phyloP scores from a whole-genome alignment of 2,113 vertebrate species.

The Pomatorhinus ruficollis region DNA sequence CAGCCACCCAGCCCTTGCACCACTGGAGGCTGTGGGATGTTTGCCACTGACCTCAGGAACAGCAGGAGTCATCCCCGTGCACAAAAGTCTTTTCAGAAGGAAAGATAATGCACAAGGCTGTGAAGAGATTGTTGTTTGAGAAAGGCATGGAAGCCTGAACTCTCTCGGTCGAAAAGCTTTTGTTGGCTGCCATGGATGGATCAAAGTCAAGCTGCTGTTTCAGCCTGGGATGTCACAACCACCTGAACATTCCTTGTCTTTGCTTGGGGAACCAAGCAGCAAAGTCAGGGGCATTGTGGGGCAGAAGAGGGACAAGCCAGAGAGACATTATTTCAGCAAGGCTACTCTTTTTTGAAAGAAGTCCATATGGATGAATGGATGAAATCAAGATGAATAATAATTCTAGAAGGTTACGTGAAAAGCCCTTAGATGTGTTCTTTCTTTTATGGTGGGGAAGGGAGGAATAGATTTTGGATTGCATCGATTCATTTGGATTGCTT shows the following conservation, averaged over 20 bases:
- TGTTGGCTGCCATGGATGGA: background rate
- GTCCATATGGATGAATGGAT: background rate
- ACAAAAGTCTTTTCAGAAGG: slow-evolving; percentile 51
- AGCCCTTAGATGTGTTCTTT: background rate
- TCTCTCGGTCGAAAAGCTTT: rapidly evolving
- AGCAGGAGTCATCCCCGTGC: background rate
- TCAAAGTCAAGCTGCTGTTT: background rate
- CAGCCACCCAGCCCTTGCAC: background rate
- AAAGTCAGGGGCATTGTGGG: background rate
- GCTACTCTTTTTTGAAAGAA: background rate
- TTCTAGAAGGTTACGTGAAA: background rate
- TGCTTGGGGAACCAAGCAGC: background rate
- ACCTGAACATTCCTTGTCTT: background rate
- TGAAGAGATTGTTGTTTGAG: background rate
- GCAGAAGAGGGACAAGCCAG: background rate
- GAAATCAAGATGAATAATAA: background rate
- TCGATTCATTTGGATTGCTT: background rate
- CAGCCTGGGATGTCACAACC: background rate
- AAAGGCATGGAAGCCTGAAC: background rate
- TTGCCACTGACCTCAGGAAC: slow-evolving; percentile 29
- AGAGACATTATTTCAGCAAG: background rate
- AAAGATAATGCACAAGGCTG: slow-evolving; percentile 22
- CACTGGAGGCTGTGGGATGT: background rate
- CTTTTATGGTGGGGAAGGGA: background rate
- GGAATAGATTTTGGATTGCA: background rate